Evolutionary conservation across 2,797 vertebrate species (phyloP), one percentile per base, ranked within the genome.

Genomic region (Phalanger gymnotis): DNA sequence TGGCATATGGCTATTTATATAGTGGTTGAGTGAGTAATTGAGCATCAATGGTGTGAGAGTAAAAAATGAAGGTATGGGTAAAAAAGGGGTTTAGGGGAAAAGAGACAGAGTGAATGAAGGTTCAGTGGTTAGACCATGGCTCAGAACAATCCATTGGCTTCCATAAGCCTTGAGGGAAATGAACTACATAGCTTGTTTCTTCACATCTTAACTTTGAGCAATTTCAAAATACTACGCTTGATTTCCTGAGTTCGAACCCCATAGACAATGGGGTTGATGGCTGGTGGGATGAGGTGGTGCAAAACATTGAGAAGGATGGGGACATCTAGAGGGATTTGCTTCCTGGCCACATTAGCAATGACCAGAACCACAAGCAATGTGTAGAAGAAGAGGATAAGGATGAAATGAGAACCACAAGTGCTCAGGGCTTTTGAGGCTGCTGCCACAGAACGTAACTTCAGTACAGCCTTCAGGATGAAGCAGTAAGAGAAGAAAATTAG

Each of bases 241-340:
- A 98, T 98, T 97, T 98, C 98, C 56, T 97, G 97, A 95, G 97
- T 98, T 90, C 97, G 94, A 40, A 97, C 61, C 28, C 97, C 97
- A 96, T 98, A 98, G 92, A 98, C 95, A 28, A 98, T 66, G 54
- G 98, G 97, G 54, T 98, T 98, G 81, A 97, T 96, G 91, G 97
- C 97, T 73, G 97, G 97, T 31, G 97, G 96, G 27, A 98, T 95
- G 55, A 98, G 94, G 22, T 97, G 40, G 53, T 98, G 97, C 89
- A 98, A 91, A 54, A 97, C 93, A 81, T 97, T 96, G 4, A 98
- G n/a, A n/a, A 98, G 25, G 10, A 96, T 93, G 19, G 95, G 92
- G 4, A 95, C 40, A 1, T 92, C 90, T 73, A 73, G 19, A 1
- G 53, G 92, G 1, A 94, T 93, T 5, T 95, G 51, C 66, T 93